Evolutionary conservation across 2,797 vertebrate species (phyloP), one percentile per base, ranked within the genome.

Genomic region (Acipenser oxyrinchus): DNA sequence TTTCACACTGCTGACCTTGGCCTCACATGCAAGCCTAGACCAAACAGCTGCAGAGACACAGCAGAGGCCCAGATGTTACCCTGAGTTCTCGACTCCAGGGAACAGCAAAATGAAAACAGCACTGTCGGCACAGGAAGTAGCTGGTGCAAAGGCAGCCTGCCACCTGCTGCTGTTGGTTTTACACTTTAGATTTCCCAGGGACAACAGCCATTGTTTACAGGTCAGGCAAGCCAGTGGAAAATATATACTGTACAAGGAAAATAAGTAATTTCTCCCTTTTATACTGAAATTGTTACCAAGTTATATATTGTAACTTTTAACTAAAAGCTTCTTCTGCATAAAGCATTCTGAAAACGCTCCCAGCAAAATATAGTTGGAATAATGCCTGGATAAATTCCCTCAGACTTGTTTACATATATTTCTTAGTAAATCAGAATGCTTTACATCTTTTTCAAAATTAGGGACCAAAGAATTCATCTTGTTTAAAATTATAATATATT

Each of bases 1-100:
- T 65, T 69, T 68, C 68, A 65, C 6, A 7, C 1, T 67, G 71
- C 66, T 78, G 52, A 69, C 71, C 70, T 68, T 69, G 76, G 70
- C 73, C 72, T 67, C 62, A 59, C 15, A 62, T 23, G 37, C 18
- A 62, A 18, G 18, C 4, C 8, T 37, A 62, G 73, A 63, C 60
- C 72, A 51, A 73, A 10, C 60, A 69, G 77, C 76, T 72, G 6
- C 7, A 55, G 10, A 7, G 18, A 10, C 65, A 10, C 10, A 66
- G 9, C 69, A 49, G 62, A 78, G 68, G 2, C 18, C 76, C 8
- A 65, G 23, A 72, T n/a, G 70, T 68, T 74, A 62, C 64, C 66
- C 57, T 48, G 51, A 9, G 37, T 53, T 66, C 18, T 64, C 7
- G 53, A 72, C 18, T 48, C 7, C 55, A 10, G 64, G 8, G 18